These are phyloP conservation scores for Paradoxurus hermaphroditus DNA, from an alignment of 2,113 vertebrate genomes.

Conservation along the genomic window DNA sequence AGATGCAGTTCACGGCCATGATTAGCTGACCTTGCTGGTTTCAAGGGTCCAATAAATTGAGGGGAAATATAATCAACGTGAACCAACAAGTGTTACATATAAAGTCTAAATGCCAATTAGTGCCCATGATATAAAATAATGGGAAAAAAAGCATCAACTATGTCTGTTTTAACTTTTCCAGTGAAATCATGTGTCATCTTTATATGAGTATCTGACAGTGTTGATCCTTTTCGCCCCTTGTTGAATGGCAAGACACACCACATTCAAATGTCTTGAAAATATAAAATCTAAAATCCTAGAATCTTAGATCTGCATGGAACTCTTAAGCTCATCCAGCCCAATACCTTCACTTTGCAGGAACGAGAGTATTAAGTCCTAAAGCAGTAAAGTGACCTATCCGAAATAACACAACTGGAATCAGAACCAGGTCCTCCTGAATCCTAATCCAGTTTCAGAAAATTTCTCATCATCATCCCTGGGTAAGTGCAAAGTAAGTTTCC, in stretches of 20 bases:
- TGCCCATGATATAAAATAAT: background rate
- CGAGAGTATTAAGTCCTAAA: background rate
- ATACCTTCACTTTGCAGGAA: background rate
- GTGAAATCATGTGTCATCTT: background rate
- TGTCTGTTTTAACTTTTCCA: background rate
- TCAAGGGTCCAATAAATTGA: background rate
- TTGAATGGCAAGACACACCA: background rate
- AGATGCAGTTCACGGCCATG: background rate
- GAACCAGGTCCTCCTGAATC: background rate
- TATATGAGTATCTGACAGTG: background rate
- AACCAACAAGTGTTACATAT: background rate
- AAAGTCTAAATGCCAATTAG: background rate
- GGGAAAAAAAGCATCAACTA: background rate
- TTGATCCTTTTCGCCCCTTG: background rate
- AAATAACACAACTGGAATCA: background rate
- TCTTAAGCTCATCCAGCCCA: background rate
- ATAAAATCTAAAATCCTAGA: background rate
- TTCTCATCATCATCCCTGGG: background rate
- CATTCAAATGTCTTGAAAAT: background rate
- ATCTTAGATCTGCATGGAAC: background rate
- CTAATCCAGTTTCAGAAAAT: background rate
- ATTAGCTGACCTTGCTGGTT: background rate
- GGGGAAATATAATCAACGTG: background rate
- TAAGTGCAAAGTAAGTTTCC: background rate
- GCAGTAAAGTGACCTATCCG: background rate